phyloP scores from a whole-genome alignment of 2,888 invertebrate species.

The Polietes domitor region DNA sequence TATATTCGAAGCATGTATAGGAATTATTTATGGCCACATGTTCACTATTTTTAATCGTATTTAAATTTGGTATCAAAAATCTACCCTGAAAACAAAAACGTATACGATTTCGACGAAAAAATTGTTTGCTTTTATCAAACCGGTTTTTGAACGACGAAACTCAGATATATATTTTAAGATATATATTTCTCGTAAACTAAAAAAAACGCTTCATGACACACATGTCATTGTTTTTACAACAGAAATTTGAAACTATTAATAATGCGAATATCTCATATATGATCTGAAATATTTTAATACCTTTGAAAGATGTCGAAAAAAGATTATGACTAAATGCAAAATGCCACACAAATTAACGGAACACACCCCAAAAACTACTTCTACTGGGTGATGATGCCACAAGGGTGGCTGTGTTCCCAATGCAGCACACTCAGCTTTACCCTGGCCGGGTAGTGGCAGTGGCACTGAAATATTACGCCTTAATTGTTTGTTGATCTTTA shows the following conservation, averaged over 20 bases:
- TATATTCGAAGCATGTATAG: too few species aligned
- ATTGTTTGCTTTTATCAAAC: too few species aligned
- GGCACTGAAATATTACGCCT: conserved; percentile 31
- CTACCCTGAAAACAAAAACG: too few species aligned
- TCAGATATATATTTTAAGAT: too few species aligned
- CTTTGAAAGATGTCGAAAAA: conserved; percentile 21
- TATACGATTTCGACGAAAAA: too few species aligned
- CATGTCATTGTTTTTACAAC: conserved; percentile 41
- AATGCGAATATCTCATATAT: conserved; percentile 44
- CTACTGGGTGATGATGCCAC: neutral
- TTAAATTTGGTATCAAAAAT: too few species aligned
- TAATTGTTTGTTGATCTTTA: conserved; percentile 61
- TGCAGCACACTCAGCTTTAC: neutral
- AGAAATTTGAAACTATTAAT: conserved; percentile 67
- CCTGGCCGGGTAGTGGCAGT: neutral
- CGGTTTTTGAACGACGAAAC: too few species aligned
- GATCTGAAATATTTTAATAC: conserved; percentile 46
- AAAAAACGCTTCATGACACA: neutral
- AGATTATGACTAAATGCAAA: conserved; percentile 62
- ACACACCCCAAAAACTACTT: conserved; percentile 61
- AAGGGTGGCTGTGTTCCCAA: too few species aligned
- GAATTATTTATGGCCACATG: too few species aligned
- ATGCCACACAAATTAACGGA: conserved; percentile 60
- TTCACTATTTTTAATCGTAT: too few species aligned
- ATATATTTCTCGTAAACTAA: too few species aligned